phyloP scores from a whole-genome alignment of 2,888 invertebrate species.

The Asteroscopus sphinx region DNA sequence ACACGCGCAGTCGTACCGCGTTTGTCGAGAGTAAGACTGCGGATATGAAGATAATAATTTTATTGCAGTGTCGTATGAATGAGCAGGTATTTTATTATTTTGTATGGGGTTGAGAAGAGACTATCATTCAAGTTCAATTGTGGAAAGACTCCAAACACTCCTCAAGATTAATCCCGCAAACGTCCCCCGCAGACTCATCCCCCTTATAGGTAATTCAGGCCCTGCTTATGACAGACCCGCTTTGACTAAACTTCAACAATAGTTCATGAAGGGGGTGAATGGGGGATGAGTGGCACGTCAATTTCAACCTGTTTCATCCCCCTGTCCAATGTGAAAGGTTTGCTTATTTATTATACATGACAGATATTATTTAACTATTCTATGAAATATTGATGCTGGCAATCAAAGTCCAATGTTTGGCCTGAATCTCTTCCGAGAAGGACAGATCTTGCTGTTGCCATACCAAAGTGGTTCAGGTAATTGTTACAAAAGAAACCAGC shows the following conservation, averaged over 20 bases:
- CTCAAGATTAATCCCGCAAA: slow-evolving; percentile 30
- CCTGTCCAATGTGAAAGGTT: slow-evolving; percentile 28
- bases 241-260: slow-evolving; percentile 61
- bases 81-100: not conserved
- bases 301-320: slow-evolving; percentile 48
- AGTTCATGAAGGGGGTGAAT: slow-evolving; percentile 55
- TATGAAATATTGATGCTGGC: not conserved
- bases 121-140: too few species aligned
- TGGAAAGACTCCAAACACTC: too few species aligned
- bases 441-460: too few species aligned
- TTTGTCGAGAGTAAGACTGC: slow-evolving; percentile 26
- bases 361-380: not conserved
- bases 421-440: too few species aligned
- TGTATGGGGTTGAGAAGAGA: not conserved
- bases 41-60: slow-evolving; percentile 12
- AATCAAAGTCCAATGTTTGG: too few species aligned
- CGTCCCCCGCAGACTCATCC: slow-evolving; percentile 32
- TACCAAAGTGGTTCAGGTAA: too few species aligned
- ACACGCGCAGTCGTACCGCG: slow-evolving; percentile 11
- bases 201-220: slow-evolving; percentile 29
- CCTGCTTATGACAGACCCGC: slow-evolving; percentile 54
- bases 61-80: not conserved
- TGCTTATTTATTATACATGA: slow-evolving; percentile 11
- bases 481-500: too few species aligned
- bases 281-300: slow-evolving; percentile 57